Percentiles rank a stretch among this genome's conserved stretches.
Conservation (phyloP, 2,888 invertebrate species). For the Tipula lateralis region DNA sequence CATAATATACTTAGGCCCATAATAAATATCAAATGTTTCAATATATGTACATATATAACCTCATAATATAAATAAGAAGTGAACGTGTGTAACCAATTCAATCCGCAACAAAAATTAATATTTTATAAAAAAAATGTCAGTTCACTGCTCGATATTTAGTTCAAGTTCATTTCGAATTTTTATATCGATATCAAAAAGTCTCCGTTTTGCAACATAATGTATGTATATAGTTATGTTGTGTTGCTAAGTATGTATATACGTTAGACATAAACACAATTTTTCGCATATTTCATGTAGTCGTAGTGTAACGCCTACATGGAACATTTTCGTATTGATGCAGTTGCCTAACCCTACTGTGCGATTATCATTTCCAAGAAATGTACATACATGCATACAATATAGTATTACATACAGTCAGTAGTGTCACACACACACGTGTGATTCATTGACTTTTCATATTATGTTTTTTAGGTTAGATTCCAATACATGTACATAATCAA, state of each 20-base stretch:
- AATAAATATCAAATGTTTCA: background rate
- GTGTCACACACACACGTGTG: background rate
- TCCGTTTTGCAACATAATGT: background rate
- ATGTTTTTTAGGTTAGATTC: background rate
- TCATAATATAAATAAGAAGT: background rate
- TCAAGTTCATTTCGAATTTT: background rate
- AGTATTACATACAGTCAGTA: too few species aligned
- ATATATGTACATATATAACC: background rate
- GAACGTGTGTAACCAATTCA: background rate
- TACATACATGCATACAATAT: background rate
- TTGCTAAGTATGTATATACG: too few species aligned
- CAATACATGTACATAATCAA: background rate
- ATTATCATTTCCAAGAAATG: background rate
- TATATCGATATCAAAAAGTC: background rate
- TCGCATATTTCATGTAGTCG: background rate
- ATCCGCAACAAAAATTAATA: background rate
- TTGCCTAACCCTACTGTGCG: background rate
- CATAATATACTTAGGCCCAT: background rate
- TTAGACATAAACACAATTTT: background rate
- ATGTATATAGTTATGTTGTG: background rate
- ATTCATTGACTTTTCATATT: background rate
- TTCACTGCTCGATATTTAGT: constrained; percentile 19
- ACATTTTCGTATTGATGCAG: background rate
- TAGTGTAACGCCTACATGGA: background rate
- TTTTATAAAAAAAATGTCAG: constrained; percentile 4